Evolutionary conservation across 2,888 invertebrate species (phyloP), one percentile per base, ranked within the genome.

Genomic region (Ceramica pisi): DNA sequence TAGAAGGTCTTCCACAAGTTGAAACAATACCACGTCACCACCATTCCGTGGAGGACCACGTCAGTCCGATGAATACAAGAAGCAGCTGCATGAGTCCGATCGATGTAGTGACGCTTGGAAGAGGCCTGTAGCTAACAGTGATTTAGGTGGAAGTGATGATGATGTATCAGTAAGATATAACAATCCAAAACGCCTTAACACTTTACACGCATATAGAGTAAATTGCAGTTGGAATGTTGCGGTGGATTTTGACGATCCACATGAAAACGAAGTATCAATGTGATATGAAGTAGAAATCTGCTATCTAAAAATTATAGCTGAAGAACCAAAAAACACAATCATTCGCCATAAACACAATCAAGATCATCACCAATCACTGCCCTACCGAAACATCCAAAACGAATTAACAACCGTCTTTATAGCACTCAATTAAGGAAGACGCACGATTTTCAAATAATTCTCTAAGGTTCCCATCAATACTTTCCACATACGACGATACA

Each of bases 361-460:
- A 67, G 48, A 23, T 59, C 74, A 72, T 71, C 72, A 72, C 74
- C 71, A 70, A 81, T 70, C 77, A 70, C 69, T 72, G 71, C 78
- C 71, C 61, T 65, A 64, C 80, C 59, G 57, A 61, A 61, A 31
- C 68, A 64, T 64, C 61, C 44, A 38, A 74, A 67, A 64, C 53
- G 44, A 76, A 67, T 71, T 69, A 75, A 64, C 55, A 60, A 48
- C 66, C 23, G 21, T 64, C 57, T 76, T 72, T 80, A 76, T 80
- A 56, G 65, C 50, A 60, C 55, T 80, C 81, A 80, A 80, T 80
- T 81, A 77, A 68, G 67, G 73, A 26, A 10, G 31, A 81, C 68
- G 68, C 81, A 80, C 81, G 80, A 80, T 69, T 77, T 72, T 81
- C 72, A 56, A 80, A 80, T 80, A 80, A 77, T 57, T 81, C 81